A percentile compares a stretch with the other conserved stretches of the same genome.
These are phyloP conservation scores for Dyspetes luteomarginatus DNA, from an alignment of 2,888 invertebrate species.

Conservation along the genomic window DNA sequence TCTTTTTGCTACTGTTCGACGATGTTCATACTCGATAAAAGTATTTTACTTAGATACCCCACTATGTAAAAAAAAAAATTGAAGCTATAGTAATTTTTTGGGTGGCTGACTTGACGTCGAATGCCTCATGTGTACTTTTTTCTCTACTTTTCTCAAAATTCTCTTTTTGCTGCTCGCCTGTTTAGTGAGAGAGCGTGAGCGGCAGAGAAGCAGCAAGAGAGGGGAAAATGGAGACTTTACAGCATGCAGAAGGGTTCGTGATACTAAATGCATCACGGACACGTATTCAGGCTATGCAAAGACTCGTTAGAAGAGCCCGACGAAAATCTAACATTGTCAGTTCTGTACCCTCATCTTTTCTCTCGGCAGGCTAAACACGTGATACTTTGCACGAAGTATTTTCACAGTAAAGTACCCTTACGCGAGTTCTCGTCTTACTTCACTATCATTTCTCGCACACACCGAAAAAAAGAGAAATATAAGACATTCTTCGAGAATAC, in stretches of 20 bases:
- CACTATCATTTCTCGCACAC: neutral
- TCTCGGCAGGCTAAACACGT: constrained; percentile 14
- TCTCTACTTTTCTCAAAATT: no score
- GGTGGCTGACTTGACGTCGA: no score
- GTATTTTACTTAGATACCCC: no score
- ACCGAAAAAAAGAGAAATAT: neutral
- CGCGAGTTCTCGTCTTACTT: neutral
- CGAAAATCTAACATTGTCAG: constrained; percentile 40
- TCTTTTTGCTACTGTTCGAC: no score
- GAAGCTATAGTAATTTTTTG: no score
- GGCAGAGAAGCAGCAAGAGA: neutral
- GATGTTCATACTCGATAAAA: no score
- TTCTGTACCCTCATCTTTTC: neutral
- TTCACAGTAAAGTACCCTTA: neutral
- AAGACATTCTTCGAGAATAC: neutral
- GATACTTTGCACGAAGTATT: neutral
- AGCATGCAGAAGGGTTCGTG: constrained; percentile 49
- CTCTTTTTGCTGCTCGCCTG: constrained; percentile 33
- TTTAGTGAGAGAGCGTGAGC: constrained; percentile 4
- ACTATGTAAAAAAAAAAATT: no score
- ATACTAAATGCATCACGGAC: constrained; percentile 71
- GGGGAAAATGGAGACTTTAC: constrained; percentile 30
- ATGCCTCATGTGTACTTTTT: no score
- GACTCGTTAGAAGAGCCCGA: constrained; percentile 71
- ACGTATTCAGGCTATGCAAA: constrained; percentile 74